Evolutionary conservation across 2,888 invertebrate species (phyloP).

Genomic region (Tuta absoluta): DNA sequence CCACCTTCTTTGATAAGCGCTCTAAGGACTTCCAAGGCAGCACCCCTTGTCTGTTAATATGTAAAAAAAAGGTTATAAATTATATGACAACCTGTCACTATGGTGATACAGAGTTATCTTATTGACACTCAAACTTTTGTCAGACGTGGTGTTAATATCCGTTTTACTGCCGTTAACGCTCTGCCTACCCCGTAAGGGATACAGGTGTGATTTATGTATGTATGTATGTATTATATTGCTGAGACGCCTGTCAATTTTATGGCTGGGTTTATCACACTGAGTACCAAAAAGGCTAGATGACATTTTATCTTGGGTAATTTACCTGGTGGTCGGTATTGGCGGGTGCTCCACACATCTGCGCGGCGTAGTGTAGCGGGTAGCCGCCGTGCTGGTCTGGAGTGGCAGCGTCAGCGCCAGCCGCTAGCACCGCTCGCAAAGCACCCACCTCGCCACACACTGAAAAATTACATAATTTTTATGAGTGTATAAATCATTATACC

Average conservation of each 20-base stretch:
- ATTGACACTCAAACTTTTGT: too few species aligned
- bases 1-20: slow-evolving; percentile 88
- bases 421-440: slow-evolving; percentile 90
- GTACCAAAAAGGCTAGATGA: neutral
- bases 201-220: too few species aligned
- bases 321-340: slow-evolving; percentile 82
- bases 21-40: slow-evolving; percentile 90
- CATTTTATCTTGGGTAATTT: slow-evolving; percentile 8
- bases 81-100: too few species aligned
- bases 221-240: too few species aligned
- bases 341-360: slow-evolving; percentile 96
- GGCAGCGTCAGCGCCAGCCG: slow-evolving; percentile 92
- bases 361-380: slow-evolving; percentile 97
- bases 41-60: slow-evolving; percentile 65
- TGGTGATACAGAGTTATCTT: too few species aligned
- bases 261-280: too few species aligned
- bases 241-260: too few species aligned
- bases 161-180: too few species aligned
- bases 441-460: slow-evolving; percentile 96
- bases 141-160: too few species aligned
- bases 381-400: slow-evolving; percentile 97
- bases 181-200: too few species aligned
- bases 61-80: neutral
- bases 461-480: neutral
- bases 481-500: too few species aligned